Evolutionary conservation across 23 tunicate genomes (phyloP), one percentile per base, ranked within the genome.

Genomic region (Styela plicata): DNA sequence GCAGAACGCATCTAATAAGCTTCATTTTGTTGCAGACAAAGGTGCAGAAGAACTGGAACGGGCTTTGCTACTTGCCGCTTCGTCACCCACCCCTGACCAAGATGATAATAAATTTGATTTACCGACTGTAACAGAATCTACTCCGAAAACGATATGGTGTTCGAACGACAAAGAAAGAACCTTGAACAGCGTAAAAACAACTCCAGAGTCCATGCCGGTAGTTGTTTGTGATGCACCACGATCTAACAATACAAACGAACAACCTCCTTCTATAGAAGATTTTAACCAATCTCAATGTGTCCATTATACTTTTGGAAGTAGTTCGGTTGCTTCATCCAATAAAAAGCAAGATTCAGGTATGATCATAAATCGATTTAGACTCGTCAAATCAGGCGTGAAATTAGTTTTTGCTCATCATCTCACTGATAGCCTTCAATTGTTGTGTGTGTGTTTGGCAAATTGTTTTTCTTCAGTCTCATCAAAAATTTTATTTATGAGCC

Each of bases 1-100:
- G n/a, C n/a, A n/a, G n/a, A n/a, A n/a, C n/a, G n/a, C n/a, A n/a
- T n/a, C n/a, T n/a, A n/a, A n/a, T n/a, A n/a, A n/a, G n/a, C n/a
- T n/a, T n/a, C n/a, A n/a, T n/a, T n/a, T n/a, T n/a, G n/a, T n/a
- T 53, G 18, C 25, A 76, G 81, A 76, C 18, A 76, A 76, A 24
- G 53, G 53, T 53, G 81, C 81, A 7, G 81, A 76, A 76, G 81
- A 76, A 29, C 65, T 76, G 26, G 81, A 76, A 76, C 63, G 66
- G 5, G 81, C 81, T 26, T 53, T 76, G 81, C 81, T 76, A 13
- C 31, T 76, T 53, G 81, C 25, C 24, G 81, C 81, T 19, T 3
- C 36, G 5, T 30, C 77, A 5, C 35, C 77, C 5, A 27, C 34
- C 17, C 34, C 34, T 5, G 77, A 71, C 34, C 57, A 44, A 5